phyloP scores from a whole-genome alignment of 2,113 vertebrate genomes.

The Pteruthius melanotis region DNA sequence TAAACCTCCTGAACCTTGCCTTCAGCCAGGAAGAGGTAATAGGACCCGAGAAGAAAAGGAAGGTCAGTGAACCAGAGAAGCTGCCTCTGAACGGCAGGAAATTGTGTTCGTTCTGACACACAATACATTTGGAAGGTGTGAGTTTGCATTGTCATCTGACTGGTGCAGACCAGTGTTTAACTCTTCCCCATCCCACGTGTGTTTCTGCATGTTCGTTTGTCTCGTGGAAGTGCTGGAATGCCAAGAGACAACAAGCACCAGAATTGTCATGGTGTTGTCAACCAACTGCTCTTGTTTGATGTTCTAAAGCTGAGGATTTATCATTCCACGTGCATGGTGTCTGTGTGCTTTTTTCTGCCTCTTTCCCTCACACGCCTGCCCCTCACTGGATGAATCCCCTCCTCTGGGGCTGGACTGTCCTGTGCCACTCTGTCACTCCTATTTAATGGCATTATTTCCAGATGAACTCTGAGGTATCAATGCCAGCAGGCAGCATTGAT shows the following conservation, averaged over 20 bases:
- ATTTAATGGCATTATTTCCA: background rate
- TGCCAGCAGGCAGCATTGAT: background rate
- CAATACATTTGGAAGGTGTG: conserved; percentile 7
- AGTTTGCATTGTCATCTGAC: conserved; percentile 13
- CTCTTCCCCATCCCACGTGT: background rate
- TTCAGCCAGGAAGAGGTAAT: conserved; percentile 62
- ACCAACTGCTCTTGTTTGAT: background rate
- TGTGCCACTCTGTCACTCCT: background rate
- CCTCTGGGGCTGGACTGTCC: background rate
- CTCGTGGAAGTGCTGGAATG: background rate
- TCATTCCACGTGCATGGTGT: background rate
- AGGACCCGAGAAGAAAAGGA: conserved; percentile 67
- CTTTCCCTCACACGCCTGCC: background rate
- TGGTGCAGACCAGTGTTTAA: background rate
- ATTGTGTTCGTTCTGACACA: background rate
- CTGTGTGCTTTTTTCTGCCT: background rate
- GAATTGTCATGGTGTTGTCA: background rate
- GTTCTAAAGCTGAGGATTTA: background rate
- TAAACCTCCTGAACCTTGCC: conserved; percentile 37
- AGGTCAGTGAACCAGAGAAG: conserved; percentile 68
- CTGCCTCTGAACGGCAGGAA: background rate
- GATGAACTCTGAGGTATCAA: background rate
- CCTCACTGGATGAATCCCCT: background rate
- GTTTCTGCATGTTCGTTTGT: background rate
- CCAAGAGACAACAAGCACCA: background rate